phyloP scores from a whole-genome alignment of 2,113 vertebrate species.

The Microtus montanus region DNA sequence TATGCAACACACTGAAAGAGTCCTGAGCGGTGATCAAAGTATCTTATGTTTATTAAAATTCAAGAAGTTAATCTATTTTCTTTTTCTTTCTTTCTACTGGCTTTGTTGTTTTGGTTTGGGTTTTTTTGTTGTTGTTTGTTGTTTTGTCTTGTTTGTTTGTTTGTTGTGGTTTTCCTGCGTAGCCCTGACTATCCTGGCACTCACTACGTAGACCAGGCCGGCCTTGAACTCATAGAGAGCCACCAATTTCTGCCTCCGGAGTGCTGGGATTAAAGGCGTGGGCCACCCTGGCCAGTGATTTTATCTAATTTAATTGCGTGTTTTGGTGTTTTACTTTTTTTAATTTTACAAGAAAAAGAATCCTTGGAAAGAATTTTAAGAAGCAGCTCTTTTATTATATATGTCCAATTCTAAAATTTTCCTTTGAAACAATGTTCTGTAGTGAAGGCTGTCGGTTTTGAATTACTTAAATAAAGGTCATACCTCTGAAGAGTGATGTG shows the following conservation, averaged over 20 bases:
- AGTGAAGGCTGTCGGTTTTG: constrained; percentile 26
- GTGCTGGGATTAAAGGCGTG: neutral
- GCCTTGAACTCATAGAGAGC: neutral
- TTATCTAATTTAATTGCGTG: neutral
- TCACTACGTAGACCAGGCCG: neutral
- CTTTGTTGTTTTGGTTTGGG: neutral
- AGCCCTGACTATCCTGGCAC: neutral
- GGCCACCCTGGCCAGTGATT: neutral
- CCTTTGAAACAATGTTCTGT: constrained; percentile 42
- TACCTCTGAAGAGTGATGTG: neutral
- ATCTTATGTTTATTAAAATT: constrained; percentile 61
- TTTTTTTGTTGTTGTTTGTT: neutral
- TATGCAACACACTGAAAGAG: neutral
- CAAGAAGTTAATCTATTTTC: neutral
- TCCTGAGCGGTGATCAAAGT: constrained; percentile 28
- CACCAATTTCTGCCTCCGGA: neutral
- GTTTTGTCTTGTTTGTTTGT: neutral
- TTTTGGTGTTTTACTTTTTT: constrained; percentile 56
- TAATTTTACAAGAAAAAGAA: constrained; percentile 18
- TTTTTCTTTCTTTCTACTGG: neutral
- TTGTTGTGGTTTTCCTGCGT: neutral
- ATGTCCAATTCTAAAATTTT: constrained; percentile 20
- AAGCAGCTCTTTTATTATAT: constrained; percentile 41
- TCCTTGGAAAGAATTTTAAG: constrained; percentile 50
- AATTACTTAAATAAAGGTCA: constrained; percentile 35